A percentile compares a stretch with the other conserved stretches of the same genome.
These are phyloP conservation scores for Lepisosteus oculatus DNA, from an alignment of 2,113 vertebrate genomes.

Conservation along the genomic window DNA sequence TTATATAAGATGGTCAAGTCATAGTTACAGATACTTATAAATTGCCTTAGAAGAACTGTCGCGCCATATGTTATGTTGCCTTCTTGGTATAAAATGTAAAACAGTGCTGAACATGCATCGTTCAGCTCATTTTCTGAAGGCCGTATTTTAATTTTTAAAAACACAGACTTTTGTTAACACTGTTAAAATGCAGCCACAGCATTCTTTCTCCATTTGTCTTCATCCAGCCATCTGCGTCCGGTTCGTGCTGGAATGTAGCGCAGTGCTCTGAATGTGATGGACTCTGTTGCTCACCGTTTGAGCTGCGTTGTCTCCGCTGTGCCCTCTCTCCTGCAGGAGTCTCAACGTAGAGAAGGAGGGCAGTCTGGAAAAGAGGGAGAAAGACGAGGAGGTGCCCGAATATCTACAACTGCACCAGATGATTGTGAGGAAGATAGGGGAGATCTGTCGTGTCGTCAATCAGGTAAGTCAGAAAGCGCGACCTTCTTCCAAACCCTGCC, in stretches of 20 bases:
- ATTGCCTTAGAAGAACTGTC: no score
- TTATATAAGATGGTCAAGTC: no score
- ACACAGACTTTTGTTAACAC: no score
- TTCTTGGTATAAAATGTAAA: no score
- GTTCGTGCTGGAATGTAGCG: neutral
- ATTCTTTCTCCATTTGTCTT: no score
- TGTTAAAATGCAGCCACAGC: no score
- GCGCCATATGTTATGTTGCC: no score
- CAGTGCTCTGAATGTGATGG: neutral
- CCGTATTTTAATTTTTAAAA: no score
- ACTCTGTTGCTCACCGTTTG: neutral
- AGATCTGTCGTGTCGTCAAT: constrained; percentile 91
- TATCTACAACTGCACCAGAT: constrained; percentile 79
- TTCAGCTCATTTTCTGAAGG: no score
- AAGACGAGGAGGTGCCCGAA: constrained; percentile 72
- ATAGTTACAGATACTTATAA: no score
- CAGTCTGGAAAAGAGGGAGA: constrained; percentile 43
- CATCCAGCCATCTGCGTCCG: neutral
- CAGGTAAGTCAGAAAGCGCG: constrained; percentile 66
- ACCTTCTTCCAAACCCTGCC: neutral
- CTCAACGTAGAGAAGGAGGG: constrained; percentile 44
- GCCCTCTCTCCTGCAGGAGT: constrained; percentile 38
- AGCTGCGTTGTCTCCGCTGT: neutral
- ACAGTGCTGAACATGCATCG: no score
- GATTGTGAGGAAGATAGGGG: constrained; percentile 84